phyloP scores from a whole-genome alignment of 2,888 invertebrate genomes.

The Kuschelorhynchus macadamiae region DNA sequence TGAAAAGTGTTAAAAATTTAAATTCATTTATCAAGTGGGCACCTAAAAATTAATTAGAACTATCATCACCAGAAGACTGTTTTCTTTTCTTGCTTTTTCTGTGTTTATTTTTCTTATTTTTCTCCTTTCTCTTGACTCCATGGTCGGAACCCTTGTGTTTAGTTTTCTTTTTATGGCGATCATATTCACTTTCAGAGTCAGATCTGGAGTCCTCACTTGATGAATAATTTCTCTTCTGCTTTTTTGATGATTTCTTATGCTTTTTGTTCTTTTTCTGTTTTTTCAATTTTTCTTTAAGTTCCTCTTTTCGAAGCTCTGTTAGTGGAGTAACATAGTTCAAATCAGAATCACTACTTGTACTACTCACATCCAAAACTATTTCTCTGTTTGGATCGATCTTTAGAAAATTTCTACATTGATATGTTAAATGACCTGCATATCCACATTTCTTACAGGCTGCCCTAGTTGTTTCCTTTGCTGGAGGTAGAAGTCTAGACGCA shows the following conservation, averaged over 20 bases:
- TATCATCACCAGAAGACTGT: conserved; percentile 9
- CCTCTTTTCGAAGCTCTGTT: conserved; percentile 83
- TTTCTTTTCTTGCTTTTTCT: conserved; percentile 31
- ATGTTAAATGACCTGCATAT: conserved; percentile 95
- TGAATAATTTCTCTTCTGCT: conserved; percentile 63
- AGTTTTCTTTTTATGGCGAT: conserved; percentile 61
- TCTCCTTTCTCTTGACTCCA: conserved; percentile 14
- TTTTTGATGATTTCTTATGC: conserved; percentile 68
- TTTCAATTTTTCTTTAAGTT: conserved; percentile 79
- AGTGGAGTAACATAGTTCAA: conserved; percentile 87
- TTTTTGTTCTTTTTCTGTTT: conserved; percentile 75
- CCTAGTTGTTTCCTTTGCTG: conserved; percentile 79
- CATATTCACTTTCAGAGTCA: conserved; percentile 53
- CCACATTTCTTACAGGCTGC: conserved; percentile 96
- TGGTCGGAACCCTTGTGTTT: conserved; percentile 60
- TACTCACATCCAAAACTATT: conserved; percentile 92
- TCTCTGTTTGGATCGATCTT: conserved; percentile 95
- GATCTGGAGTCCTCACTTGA: conserved; percentile 52
- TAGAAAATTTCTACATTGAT: conserved; percentile 95
- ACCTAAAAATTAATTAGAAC: conserved; percentile 13
- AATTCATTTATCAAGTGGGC: neutral
- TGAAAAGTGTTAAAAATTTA: too few relatives aligned
- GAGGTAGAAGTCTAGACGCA: conserved; percentile 70
- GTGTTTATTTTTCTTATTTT: conserved; percentile 24
- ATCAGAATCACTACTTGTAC: conserved; percentile 92